A percentile compares a stretch with the other conserved stretches of the same genome.
Evolutionary conservation across 2,113 vertebrate genomes (phyloP).

Genomic region (Thymallus thymallus): DNA sequence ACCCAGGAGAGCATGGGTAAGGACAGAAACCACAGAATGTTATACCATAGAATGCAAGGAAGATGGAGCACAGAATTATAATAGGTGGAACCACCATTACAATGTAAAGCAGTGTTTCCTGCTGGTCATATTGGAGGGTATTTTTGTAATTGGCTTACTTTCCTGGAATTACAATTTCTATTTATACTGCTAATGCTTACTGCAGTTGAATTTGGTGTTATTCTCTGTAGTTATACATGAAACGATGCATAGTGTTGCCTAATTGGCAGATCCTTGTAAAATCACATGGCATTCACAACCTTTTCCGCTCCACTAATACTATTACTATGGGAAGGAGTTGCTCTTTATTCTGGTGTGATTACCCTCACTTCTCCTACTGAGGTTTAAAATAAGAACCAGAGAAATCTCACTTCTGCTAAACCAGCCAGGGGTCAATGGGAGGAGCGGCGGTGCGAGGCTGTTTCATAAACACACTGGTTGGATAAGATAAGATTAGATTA

Average conservation of each 20-base stretch:
- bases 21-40: slow-evolving; percentile 18
- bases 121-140: no score
- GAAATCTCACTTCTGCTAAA: slow-evolving; percentile 41
- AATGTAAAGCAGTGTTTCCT: no score
- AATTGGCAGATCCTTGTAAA: no score
- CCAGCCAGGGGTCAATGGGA: no score
- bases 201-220: no score
- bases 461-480: not conserved
- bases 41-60: not conserved
- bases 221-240: no score
- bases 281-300: no score
- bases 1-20: slow-evolving; percentile 84
- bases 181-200: no score
- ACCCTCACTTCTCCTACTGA: slow-evolving; percentile 39
- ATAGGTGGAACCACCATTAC: no score
- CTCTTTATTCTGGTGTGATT: slow-evolving; percentile 23
- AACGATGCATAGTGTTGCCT: no score
- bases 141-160: no score
- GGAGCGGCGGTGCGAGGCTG: not conserved
- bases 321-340: not conserved
- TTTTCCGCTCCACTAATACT: not conserved
- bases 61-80: not conserved
- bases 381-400: slow-evolving; percentile 28
- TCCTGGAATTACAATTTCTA: no score
- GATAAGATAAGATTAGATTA: slow-evolving; percentile 1